phyloP scores from a whole-genome alignment of 2,888 invertebrate genomes.

The Tanypteryx hageni region DNA sequence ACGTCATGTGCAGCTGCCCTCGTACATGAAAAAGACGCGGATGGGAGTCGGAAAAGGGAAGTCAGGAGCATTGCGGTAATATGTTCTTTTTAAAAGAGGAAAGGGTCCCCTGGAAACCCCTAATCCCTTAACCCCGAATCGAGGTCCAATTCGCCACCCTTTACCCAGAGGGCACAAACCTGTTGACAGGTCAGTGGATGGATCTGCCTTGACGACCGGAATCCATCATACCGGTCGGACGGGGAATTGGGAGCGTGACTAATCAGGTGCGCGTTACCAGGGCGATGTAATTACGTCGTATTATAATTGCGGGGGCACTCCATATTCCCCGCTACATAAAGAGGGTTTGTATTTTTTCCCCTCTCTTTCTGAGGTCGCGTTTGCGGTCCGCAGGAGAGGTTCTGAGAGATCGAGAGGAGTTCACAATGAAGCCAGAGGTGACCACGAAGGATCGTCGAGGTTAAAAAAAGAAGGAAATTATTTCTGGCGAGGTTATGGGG shows the following conservation, averaged over 20 bases:
- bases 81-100: too few relatives aligned
- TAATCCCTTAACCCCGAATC: background rate
- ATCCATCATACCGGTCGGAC: slow-evolving; percentile 39
- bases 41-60: too few relatives aligned
- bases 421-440: background rate
- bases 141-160: background rate
- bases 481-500: background rate
- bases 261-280: background rate
- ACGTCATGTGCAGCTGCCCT: too few relatives aligned
- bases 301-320: background rate
- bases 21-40: too few relatives aligned
- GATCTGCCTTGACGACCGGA: slow-evolving; percentile 10
- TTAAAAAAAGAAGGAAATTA: background rate
- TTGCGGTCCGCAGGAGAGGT: background rate
- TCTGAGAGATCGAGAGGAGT: background rate
- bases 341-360: background rate
- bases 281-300: slow-evolving; percentile 21
- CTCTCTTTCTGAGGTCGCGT: background rate
- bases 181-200: slow-evolving; percentile 62
- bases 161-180: background rate
- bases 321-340: background rate
- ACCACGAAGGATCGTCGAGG: background rate
- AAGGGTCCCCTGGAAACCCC: background rate
- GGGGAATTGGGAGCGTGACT: background rate
- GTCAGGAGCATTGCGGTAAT: too few relatives aligned